Base-by-base conservation (phyloP, 2,113 vertebrate genomes). In the Mungos mungo region DNA sequence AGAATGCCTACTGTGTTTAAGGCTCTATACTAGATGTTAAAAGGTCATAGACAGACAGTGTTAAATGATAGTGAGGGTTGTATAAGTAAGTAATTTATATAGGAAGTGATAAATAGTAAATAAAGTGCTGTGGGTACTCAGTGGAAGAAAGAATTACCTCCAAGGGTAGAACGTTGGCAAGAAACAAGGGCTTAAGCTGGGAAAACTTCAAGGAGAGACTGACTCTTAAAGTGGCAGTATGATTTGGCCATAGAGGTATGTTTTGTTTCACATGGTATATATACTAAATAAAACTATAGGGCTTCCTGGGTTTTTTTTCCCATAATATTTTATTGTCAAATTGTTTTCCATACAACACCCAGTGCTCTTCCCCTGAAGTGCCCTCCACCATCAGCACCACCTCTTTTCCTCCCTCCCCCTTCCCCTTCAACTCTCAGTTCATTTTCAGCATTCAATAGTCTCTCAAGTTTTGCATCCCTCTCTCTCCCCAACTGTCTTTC, bases 61-160 rank as follows among this genome's bases (percentile, higher is more conserved):
- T 90, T 69, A 72, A 65, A 35, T 35, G 29, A 45, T 18, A 90
- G 63, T 68, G 54, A 93, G 88, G 19, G 27, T 60, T 54, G 72
- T 13, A 79, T 54, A 89, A 54, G 19, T 74, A n/a, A 91, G 25
- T 82, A 69, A 88, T 83, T 82, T 80, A 90, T 15, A 47, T 38
- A 92, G 47, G 66, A 68, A 90, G 57, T 81, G 35, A 86, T 82
- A 76, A 86, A 69, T 95, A 60, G 38, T 60, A 91, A 80, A 86
- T 87, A 31, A 88, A 68, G 38, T 35, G 8, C 13, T 77, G 3
- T 33, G 29, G 29, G 38, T 45, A 83, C 69, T 93, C 18, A 54
- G 18, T 71, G 76, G 57, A 77, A 83, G 80, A 38, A 86, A 60
- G 90, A 82, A 82, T 91, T 93, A 76, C 63, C 82, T 81, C 13